These are phyloP conservation scores for Bambusicola thoracicus DNA, from an alignment of 2,113 vertebrate genomes.

Conservation along the genomic window DNA sequence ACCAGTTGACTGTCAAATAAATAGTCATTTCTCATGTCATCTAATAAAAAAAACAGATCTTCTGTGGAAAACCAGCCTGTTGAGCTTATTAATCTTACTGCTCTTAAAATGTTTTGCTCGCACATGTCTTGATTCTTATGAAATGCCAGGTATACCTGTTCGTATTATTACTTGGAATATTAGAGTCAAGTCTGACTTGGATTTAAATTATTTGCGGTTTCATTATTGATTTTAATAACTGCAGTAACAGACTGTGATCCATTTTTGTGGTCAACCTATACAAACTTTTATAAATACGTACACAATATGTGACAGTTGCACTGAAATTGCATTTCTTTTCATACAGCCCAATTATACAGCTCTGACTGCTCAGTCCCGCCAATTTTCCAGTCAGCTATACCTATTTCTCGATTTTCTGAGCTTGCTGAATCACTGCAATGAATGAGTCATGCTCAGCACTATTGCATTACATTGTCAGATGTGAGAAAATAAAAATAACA, in stretches of 20 bases:
- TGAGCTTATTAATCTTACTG: neutral
- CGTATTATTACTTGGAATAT: neutral
- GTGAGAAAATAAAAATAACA: constrained; percentile 31
- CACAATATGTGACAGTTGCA: neutral
- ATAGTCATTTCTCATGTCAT: neutral
- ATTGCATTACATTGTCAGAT: constrained; percentile 28
- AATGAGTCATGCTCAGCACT: constrained; percentile 8
- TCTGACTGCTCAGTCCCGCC: neutral
- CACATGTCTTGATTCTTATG: neutral
- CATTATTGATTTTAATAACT: neutral
- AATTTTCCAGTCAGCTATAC: constrained; percentile 18
- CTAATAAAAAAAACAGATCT: neutral
- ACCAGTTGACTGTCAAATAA: neutral
- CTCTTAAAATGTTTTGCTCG: neutral
- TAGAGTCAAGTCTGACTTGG: neutral
- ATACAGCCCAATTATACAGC: neutral
- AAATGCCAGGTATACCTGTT: neutral
- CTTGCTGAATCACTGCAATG: constrained; percentile 55
- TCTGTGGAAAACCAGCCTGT: neutral
- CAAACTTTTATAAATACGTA: neutral
- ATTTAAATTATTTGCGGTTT: neutral
- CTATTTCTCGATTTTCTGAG: constrained; percentile 29
- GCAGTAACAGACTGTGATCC: neutral
- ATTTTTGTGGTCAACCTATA: neutral
- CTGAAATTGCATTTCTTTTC: neutral